Evolutionary conservation across 2,113 vertebrate genomes (phyloP), one percentile per base, ranked within the genome.

Genomic region (Jacana jacana): DNA sequence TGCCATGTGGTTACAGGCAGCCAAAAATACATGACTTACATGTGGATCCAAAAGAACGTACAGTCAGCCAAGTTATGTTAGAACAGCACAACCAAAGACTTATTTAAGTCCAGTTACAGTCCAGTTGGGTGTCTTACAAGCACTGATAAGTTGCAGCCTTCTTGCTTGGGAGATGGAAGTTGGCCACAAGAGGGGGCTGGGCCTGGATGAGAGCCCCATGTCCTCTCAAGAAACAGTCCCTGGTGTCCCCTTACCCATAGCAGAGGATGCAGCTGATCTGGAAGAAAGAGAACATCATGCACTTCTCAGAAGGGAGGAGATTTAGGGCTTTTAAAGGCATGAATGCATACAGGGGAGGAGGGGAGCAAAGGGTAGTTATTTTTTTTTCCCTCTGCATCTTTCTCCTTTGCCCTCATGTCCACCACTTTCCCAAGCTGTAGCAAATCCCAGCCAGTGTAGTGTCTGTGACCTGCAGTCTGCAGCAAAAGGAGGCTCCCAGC

Each of bases 201-300:
- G n/a, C 17, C 13, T 24, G 16, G 28, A 5, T 55, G 17, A 77
- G 19, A 77, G 19, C 46, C 17, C 19, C 1, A 1, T 9, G 44
- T 22, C 28, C 39, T 68, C 60, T 44, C 52, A n/a, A 18, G 39
- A 19, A 66, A 37, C 28, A 85, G 64, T 11, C 25, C 35, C 12
- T 57, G 49, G 6, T 64, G 42, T 91, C 60, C 54, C n/a, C n/a
- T 91, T 40, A 42, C 48, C n/a, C 2, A 2, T 10, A 37, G 23
- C 46, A 61, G 40, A 33, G 25, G 15, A 49, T 37, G 61, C 1
- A 2, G n/a, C 30, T 81, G 69, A 16, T 25, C 35, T 33, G 18
- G 54, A 40, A 66, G 31, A 1, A 2, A 17, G 14, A 48, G 52
- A 54, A 12, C 1, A 0, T 23, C 4, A 0, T 9, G 33, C 39